These are phyloP conservation scores for Wasmannia auropunctata DNA, from an alignment of 1,140 invertebrate genomes.

Conservation along the genomic window DNA sequence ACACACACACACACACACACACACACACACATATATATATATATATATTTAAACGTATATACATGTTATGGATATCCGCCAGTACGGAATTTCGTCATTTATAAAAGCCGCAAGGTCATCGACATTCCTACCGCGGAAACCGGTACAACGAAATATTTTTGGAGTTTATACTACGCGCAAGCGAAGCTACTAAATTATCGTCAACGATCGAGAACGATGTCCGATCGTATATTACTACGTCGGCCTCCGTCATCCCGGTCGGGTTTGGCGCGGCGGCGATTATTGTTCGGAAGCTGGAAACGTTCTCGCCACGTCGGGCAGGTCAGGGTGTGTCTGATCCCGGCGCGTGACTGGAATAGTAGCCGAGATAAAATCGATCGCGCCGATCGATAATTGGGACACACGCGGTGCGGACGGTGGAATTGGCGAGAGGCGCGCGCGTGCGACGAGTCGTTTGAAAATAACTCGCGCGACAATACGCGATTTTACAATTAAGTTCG, in stretches of 20 bases:
- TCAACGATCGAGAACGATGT: slow-evolving; percentile 18
- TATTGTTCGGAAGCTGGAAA: slow-evolving; percentile 54
- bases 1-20: background rate
- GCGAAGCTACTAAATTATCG: slow-evolving; percentile 16
- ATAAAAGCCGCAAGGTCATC: slow-evolving; percentile 37
- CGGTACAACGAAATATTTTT: slow-evolving; percentile 32
- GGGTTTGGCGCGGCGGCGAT: slow-evolving; percentile 24
- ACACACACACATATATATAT: background rate
- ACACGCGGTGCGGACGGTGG: background rate
- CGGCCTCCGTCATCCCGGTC: background rate
- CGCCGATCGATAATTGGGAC: slow-evolving; percentile 38
- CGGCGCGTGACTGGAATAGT: slow-evolving; percentile 47
- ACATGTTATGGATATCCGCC: background rate
- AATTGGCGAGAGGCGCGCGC: background rate
- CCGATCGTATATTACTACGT: slow-evolving; percentile 2
- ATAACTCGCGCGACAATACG: slow-evolving; percentile 11
- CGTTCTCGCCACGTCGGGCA: slow-evolving; percentile 40
- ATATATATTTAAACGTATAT: background rate
- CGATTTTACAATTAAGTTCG: background rate
- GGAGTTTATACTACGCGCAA: background rate
- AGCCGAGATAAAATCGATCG: slow-evolving; percentile 49
- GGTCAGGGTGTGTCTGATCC: slow-evolving; percentile 57
- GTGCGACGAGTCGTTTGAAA: background rate
- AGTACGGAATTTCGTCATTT: slow-evolving; percentile 15
- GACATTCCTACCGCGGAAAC: slow-evolving; percentile 21